Conservation (phyloP, 2,888 invertebrate genomes). For the Keiferia lycopersicella region DNA sequence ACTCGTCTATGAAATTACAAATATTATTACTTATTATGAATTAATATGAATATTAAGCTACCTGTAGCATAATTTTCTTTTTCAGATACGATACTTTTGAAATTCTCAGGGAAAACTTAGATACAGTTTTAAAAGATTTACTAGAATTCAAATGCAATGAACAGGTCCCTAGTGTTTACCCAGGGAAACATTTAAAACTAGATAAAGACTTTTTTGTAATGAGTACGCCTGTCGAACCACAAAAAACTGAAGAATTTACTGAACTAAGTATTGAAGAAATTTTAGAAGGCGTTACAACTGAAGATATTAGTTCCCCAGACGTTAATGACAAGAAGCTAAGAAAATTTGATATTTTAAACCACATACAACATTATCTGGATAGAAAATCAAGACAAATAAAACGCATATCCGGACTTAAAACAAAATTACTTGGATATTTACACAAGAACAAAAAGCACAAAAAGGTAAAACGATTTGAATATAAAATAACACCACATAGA, state of each 20-base stretch:
- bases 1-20: neutral
- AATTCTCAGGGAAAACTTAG: slow-evolving; percentile 91
- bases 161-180: slow-evolving; percentile 54
- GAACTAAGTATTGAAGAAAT: slow-evolving; percentile 39
- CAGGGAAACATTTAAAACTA: slow-evolving; percentile 61
- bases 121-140: slow-evolving; percentile 84
- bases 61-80: slow-evolving; percentile 33
- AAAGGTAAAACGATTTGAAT: neutral
- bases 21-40: too few relatives aligned
- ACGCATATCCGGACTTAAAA: slow-evolving; percentile 36
- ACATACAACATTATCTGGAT: slow-evolving; percentile 65
- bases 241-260: slow-evolving; percentile 16
- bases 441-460: slow-evolving; percentile 20
- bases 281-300: slow-evolving; percentile 36
- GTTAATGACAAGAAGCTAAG: slow-evolving; percentile 19
- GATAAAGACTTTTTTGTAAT: slow-evolving; percentile 53
- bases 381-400: slow-evolving; percentile 48
- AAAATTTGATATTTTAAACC: slow-evolving; percentile 56
- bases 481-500: neutral
- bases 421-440: slow-evolving; percentile 8
- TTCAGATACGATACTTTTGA: slow-evolving; percentile 92
- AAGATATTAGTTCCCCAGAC: slow-evolving; percentile 32
- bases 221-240: slow-evolving; percentile 26
- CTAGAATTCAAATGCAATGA: slow-evolving; percentile 79
- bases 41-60: too few relatives aligned